Conservation (phyloP, 2,113 vertebrate species). For the Asarcornis scutulata region DNA sequence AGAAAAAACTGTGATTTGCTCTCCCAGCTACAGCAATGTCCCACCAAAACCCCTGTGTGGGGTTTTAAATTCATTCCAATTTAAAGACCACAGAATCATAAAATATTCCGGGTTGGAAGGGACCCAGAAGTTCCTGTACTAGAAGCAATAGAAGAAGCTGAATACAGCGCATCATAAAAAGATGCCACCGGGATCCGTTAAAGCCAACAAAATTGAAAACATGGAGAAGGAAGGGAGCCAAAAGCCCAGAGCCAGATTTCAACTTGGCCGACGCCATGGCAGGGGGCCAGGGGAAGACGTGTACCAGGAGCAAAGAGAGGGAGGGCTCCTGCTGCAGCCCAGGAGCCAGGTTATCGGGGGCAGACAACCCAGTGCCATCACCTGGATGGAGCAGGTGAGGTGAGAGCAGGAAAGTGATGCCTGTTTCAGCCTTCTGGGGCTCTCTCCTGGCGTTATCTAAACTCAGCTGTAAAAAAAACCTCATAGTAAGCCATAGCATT, state of each 20-base stretch:
- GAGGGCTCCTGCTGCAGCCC: neutral
- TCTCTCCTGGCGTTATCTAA: rapidly evolving
- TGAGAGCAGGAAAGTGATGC: neutral
- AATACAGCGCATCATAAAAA: slow-evolving; percentile 55
- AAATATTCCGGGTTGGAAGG: neutral
- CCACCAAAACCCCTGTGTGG: rapidly evolving
- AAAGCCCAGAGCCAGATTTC: slow-evolving; percentile 48
- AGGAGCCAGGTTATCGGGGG: neutral
- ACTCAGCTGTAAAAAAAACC: neutral
- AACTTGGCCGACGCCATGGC: slow-evolving; percentile 2
- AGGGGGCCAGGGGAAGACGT: slow-evolving; percentile 32
- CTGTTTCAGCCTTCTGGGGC: neutral
- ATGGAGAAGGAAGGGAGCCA: slow-evolving; percentile 15
- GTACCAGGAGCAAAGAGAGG: neutral
- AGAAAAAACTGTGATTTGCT: neutral
- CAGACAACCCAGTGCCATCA: neutral
- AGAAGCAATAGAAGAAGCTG: neutral
- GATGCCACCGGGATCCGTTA: slow-evolving; percentile 57
- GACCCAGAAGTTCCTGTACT: neutral
- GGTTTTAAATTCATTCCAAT: neutral
- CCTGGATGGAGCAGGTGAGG: neutral
- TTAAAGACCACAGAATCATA: neutral
- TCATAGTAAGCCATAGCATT: neutral
- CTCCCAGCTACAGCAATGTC: neutral
- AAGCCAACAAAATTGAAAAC: slow-evolving; percentile 52